Evolutionary conservation across 2,113 vertebrate genomes (phyloP).

Genomic region (Trogon melanurus): DNA sequence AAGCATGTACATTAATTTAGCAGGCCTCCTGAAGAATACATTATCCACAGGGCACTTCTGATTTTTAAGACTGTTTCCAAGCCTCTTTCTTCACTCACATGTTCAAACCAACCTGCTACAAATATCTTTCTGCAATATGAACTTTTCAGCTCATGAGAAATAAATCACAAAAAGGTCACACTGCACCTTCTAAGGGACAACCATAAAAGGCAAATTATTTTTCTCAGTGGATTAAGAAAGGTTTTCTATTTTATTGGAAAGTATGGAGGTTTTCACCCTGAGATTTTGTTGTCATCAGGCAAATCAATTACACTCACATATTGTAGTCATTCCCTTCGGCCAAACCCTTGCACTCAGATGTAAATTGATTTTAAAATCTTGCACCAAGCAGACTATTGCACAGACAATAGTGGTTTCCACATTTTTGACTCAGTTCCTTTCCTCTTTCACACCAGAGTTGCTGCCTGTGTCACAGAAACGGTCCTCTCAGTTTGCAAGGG

Average conservation of each 20-base stretch:
- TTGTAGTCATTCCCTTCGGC: neutral
- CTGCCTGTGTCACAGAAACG: neutral
- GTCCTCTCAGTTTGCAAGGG: neutral
- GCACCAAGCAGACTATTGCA: neutral
- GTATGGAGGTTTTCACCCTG: neutral
- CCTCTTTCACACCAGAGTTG: neutral
- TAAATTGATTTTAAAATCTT: constrained; percentile 8
- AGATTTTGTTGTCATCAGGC: neutral
- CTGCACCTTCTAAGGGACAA: neutral
- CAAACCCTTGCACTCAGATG: neutral
- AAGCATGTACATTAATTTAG: constrained; percentile 15
- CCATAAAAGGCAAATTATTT: constrained; percentile 19
- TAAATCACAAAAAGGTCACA: constrained; percentile 18
- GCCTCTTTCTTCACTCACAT: neutral
- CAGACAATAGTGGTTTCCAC: neutral
- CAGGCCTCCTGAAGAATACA: neutral
- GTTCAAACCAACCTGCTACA: no score
- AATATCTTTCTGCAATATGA: neutral
- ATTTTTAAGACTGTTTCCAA: neutral
- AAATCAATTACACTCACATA: constrained; percentile 42
- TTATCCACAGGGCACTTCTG: neutral
- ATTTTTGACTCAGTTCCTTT: neutral
- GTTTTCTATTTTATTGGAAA: neutral
- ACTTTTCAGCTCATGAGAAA: neutral
- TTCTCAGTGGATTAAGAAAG: neutral